Base-by-base conservation (phyloP, 2,888 invertebrate genomes). In the Tuberolachnus salignus region DNA sequence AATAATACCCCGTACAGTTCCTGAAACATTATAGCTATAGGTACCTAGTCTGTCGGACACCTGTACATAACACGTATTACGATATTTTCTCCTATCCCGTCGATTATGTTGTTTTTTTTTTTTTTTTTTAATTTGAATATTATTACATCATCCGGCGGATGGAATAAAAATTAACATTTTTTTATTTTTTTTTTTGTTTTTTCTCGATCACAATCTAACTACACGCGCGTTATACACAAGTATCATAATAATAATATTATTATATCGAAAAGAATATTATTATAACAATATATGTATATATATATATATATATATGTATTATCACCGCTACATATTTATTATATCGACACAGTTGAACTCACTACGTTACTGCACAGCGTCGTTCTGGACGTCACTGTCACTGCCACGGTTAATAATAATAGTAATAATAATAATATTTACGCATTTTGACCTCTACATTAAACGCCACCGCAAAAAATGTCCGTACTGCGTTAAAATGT, bases 11-110 rank as follows among this genome's bases (percentile, higher is more conserved):
- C 3, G 34, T 6, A 34, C 34, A 34, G 34, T 34, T 34, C 34
- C 34, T 34, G n/a, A n/a, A n/a, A n/a, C n/a, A n/a, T n/a, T n/a
- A 34, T 34, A 34, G 3, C 34, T 3, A 6, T 34, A 3, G 34
- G 34, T 34, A 4, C 34, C 34, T 44, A 26, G 3, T 19, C 6
- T 0, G 10, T 6, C 61, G 4, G 2, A 72, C 34, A 63, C 72
- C 72, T 63, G 51, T 73, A 73, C 72, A 51, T 46, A 71, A 73
- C 61, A 34, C 51, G 51, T 73, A 73, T 73, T 73, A 49, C 19
- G 61, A 73, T 51, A 73, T 61, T 73, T 73, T 61, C 72, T 73
- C 72, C 49, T 51, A 26, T 34, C 11, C 16, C 26, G 51, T 51
- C 26, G 14, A 6, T n/a, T 9, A 53, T 13, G 3, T 61, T 26